A percentile compares a stretch with the other conserved stretches of the same genome.
phyloP scores from a whole-genome alignment of 1,140 invertebrate genomes.

The Leucophenga varia region DNA sequence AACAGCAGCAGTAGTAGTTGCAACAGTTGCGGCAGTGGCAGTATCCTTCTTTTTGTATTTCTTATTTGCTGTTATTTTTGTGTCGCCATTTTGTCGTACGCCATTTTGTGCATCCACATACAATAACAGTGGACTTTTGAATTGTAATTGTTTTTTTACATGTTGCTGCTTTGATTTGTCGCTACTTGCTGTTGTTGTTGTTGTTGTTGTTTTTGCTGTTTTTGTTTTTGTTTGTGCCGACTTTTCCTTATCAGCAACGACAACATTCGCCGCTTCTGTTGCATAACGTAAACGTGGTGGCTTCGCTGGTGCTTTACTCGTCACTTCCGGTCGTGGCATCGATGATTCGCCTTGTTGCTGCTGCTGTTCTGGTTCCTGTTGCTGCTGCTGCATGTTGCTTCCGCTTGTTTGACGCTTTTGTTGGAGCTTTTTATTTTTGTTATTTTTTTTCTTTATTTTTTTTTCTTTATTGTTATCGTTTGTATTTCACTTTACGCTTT shows the following conservation, averaged over 20 bases:
- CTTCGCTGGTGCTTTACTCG: conserved; percentile 22
- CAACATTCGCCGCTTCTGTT: too few species aligned
- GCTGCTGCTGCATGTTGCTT: conserved; percentile 11
- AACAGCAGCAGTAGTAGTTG: background rate
- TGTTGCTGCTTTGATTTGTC: background rate
- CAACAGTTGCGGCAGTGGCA: background rate
- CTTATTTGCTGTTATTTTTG: background rate
- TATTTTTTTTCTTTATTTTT: too few species aligned
- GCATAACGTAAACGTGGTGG: conserved; percentile 28
- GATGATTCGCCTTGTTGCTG: too few species aligned
- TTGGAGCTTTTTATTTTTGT: too few species aligned
- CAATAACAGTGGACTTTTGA: conserved; percentile 40
- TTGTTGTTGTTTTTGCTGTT: background rate
- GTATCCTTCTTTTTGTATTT: background rate
- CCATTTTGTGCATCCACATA: too few species aligned
- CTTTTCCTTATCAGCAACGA: too few species aligned
- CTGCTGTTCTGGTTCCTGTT: conserved; percentile 25
- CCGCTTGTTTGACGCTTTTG: too few species aligned
- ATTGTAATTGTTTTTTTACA: conserved; percentile 45
- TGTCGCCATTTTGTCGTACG: background rate
- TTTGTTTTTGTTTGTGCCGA: too few species aligned
- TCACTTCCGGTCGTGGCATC: conserved; percentile 27
- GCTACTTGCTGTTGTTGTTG: conserved; percentile 3
- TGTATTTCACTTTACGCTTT: conserved; percentile 13
- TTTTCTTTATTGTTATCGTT: too few species aligned